Evolutionary conservation across 2,113 vertebrate genomes (phyloP).

Genomic region (Bos javanicus): DNA sequence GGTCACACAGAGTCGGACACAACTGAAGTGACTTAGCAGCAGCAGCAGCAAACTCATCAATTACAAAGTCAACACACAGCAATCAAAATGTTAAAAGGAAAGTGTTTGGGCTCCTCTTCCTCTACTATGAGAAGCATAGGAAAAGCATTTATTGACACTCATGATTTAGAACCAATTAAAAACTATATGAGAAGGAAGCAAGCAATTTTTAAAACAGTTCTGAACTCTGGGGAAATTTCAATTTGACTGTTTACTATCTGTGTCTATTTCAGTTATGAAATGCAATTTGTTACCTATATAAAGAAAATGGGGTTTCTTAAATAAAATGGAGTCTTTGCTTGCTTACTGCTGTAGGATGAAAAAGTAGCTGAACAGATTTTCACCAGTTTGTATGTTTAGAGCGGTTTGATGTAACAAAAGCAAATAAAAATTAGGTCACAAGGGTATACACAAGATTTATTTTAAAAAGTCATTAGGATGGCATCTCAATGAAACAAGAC

Average conservation of each 20-base stretch:
- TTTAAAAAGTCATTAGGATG: neutral
- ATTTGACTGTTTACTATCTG: neutral
- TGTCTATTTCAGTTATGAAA: conserved; percentile 21
- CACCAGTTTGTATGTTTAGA: neutral
- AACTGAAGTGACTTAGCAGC: no score
- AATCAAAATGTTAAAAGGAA: neutral
- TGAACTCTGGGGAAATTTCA: neutral
- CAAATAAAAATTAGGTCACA: neutral
- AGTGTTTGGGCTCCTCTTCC: neutral
- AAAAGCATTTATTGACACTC: neutral
- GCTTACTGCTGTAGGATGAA: neutral
- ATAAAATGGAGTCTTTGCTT: neutral
- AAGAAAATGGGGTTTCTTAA: neutral
- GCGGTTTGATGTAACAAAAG: neutral
- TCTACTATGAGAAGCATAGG: neutral
- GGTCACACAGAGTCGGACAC: no score
- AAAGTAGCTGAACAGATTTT: neutral
- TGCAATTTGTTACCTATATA: neutral
- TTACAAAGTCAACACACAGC: neutral
- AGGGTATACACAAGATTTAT: neutral
- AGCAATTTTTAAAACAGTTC: neutral
- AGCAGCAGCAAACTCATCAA: neutral
- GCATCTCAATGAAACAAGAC: neutral
- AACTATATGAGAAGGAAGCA: neutral
- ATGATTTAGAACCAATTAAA: neutral